A percentile compares a stretch with the other conserved stretches of the same genome.
Evolutionary conservation across 1,140 invertebrate species (phyloP).

Genomic region (Bombus waltoni): DNA sequence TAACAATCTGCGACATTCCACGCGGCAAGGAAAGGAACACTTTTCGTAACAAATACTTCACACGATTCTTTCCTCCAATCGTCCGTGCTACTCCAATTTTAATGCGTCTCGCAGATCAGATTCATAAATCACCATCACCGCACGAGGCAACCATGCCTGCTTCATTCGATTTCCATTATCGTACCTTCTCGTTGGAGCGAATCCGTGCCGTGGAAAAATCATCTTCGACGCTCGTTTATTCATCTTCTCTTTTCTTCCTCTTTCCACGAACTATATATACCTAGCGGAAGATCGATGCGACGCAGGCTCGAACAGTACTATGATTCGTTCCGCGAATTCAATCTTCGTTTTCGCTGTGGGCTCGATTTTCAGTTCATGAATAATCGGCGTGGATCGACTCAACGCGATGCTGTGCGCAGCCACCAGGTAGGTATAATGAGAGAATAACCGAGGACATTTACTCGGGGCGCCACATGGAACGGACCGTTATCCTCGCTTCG

Average conservation of each 20-base stretch:
- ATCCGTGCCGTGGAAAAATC: conserved; percentile 5
- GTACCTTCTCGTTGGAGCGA: background rate
- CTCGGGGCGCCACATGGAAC: conserved; percentile 79
- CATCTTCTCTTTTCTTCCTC: background rate
- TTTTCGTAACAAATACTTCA: background rate
- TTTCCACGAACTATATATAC: background rate
- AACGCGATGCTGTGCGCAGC: conserved; percentile 24
- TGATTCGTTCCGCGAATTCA: conserved; percentile 12
- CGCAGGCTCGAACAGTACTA: background rate
- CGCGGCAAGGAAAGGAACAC: background rate
- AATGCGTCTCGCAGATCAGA: background rate
- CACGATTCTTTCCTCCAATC: background rate
- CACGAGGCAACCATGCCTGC: background rate
- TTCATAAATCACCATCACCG: conserved; percentile 13
- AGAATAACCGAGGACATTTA: conserved; percentile 75
- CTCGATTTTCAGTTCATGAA: conserved; percentile 52
- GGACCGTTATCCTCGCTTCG: conserved; percentile 76
- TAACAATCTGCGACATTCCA: background rate
- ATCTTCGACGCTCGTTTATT: background rate
- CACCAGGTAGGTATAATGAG: conserved; percentile 65
- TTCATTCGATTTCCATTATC: conserved; percentile 28
- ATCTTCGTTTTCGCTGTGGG: background rate
- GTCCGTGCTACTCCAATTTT: conserved; percentile 5
- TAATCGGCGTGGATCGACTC: conserved; percentile 56
- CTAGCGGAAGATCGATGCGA: conserved; percentile 6